Percentiles rank a stretch among this genome's conserved stretches.
Conservation (phyloP, 2,888 invertebrate species). For the Lordiphosa fenestrarum region DNA sequence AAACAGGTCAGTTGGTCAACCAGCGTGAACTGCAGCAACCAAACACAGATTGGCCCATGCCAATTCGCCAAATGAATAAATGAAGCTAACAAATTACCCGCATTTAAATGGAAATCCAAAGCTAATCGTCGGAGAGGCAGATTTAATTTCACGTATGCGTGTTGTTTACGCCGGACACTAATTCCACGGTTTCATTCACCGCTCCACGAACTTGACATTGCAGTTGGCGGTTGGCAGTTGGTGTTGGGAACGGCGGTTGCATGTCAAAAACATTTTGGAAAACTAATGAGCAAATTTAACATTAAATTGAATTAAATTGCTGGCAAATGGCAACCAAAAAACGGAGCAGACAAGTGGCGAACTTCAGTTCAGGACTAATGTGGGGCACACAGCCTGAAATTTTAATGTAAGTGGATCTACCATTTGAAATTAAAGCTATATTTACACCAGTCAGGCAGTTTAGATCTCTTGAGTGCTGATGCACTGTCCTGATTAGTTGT, state of each 20-base stretch:
- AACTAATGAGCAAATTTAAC: conserved; percentile 38
- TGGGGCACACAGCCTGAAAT: too few species aligned
- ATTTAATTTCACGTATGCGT: conserved; percentile 55
- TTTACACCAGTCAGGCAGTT: too few species aligned
- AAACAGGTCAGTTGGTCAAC: too few species aligned
- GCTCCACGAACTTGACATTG: conserved; percentile 40
- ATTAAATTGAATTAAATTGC: conserved; percentile 45
- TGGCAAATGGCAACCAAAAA: conserved; percentile 27
- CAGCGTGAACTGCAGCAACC: neutral
- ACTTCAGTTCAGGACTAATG: too few species aligned
- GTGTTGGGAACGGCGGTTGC: conserved; percentile 32
- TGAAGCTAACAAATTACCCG: conserved; percentile 51
- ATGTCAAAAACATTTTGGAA: conserved; percentile 48
- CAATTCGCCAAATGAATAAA: conserved; percentile 21
- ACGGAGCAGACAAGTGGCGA: neutral
- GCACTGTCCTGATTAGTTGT: too few species aligned
- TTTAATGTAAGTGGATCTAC: too few species aligned
- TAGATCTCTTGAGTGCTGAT: too few species aligned
- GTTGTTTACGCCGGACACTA: conserved; percentile 38
- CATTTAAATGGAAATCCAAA: conserved; percentile 56
- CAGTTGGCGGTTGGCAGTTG: neutral
- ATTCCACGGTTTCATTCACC: conserved; percentile 9
- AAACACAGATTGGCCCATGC: conserved; percentile 8
- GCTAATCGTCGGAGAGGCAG: conserved; percentile 41
- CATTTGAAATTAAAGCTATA: too few species aligned